Percentiles rank a stretch among this genome's conserved stretches.
Conservation (phyloP, 2,797 vertebrate genomes). For the Peromyscus eremicus region DNA sequence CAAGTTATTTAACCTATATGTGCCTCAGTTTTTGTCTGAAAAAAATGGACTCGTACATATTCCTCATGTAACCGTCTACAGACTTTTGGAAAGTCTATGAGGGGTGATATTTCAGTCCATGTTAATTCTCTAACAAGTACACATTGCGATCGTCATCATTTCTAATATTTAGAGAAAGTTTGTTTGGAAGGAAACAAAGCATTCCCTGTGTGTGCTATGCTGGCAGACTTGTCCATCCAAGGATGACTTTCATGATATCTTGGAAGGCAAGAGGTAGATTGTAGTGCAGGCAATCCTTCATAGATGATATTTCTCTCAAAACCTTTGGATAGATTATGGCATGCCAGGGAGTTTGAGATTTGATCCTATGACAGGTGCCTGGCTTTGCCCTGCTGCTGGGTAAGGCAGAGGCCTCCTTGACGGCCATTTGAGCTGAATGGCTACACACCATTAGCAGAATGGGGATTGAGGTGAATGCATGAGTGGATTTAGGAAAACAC, state of each 20-base stretch:
- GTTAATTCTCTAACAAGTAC: slow-evolving; percentile 32
- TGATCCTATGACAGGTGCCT: neutral
- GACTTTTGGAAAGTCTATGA: neutral
- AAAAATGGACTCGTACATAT: slow-evolving; percentile 13
- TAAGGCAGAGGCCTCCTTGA: neutral
- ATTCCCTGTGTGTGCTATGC: neutral
- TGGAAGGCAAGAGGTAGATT: neutral
- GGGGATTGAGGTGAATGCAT: no score
- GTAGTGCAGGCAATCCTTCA: neutral
- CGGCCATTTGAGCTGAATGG: neutral
- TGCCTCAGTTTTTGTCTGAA: neutral
- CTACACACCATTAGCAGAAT: neutral
- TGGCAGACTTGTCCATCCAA: neutral
- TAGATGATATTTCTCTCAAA: neutral
- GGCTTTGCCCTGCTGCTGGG: neutral
- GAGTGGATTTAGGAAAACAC: neutral
- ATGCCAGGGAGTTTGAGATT: neutral
- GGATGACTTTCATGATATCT: neutral
- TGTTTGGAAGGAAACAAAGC: neutral
- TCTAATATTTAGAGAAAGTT: slow-evolving; percentile 31
- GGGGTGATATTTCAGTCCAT: neutral
- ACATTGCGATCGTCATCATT: neutral
- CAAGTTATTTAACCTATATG: neutral
- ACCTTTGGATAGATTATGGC: neutral
- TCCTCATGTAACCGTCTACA: neutral